Evolutionary conservation across 1,140 invertebrate species (phyloP), one percentile per base, ranked within the genome.

Genomic region (Drosophila ambigua): DNA sequence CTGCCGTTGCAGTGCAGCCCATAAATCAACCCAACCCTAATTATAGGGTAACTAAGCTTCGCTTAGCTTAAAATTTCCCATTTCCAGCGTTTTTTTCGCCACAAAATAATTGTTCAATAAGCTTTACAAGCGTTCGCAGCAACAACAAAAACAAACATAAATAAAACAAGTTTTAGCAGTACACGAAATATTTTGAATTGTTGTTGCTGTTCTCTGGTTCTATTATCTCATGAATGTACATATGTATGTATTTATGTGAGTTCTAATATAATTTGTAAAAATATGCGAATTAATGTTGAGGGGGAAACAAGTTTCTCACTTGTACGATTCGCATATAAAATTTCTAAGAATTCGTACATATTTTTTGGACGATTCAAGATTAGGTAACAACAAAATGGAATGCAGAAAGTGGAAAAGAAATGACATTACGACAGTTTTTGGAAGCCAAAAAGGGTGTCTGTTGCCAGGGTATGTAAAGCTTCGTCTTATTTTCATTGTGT

Each of bases 241-340:
- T 71, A 26, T n/a, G 23, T 64, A 58, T 23, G 16, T 31, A 64
- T n/a, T 9, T 55, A 28, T 48, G 5, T 57, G 44, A 44, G 65
- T 45, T 82, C 80, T 78, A 88, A 87, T 88, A 87, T 82, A 87
- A 87, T 87, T 87, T 87, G 78, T 85, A 87, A 87, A 87, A 85
- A 85, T 85, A 88, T 87, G 82, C 71, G 82, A 87, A 87, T 84
- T 77, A 72, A 88, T 87, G 78, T 88, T 85, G 80, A 64, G 77
- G 52, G 82, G 63, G 66, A 85, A 87, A 87, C 82, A 68, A 76
- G 82, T 87, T 87, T 87, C 15, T 15, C 24, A 57, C 64, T 74
- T 73, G 60, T 45, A 74, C 53, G 15, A 72, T 72, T 53, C 73
- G n/a, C 39, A 72, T 79, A 75, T 61, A 48, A 51, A 58, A 71